Conservation (phyloP, 2,888 invertebrate species). For the Adineta ricciae region DNA sequence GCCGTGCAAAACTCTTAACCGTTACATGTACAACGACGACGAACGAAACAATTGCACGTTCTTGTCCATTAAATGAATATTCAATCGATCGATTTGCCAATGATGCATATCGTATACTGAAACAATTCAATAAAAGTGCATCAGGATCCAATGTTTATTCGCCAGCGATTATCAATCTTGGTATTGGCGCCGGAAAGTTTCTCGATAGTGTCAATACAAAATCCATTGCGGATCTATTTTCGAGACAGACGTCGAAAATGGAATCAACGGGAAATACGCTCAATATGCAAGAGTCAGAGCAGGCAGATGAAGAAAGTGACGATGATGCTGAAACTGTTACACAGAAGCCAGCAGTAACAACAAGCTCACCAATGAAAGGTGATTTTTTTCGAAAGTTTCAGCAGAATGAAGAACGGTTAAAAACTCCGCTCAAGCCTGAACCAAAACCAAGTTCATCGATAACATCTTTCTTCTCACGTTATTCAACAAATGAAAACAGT, state of each 20-base stretch:
- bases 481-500: background rate
- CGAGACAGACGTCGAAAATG: background rate
- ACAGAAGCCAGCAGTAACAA: background rate
- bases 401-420: background rate
- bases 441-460: background rate
- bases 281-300: background rate
- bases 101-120: constrained; percentile 6
- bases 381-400: background rate
- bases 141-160: constrained; percentile 18
- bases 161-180: constrained; percentile 28
- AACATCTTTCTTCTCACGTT: background rate
- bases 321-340: background rate
- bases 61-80: constrained; percentile 2
- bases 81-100: constrained; percentile 23
- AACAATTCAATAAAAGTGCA: constrained; percentile 23
- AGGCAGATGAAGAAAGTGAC: background rate
- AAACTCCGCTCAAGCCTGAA: background rate
- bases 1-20: background rate
- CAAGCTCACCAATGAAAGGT: background rate
- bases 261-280: background rate
- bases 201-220: background rate
- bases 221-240: background rate
- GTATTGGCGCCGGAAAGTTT: constrained; percentile 30
- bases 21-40: background rate
- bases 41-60: background rate